Base-by-base conservation (phyloP, 2,888 invertebrate genomes). In the Eupithecia abbreviata region DNA sequence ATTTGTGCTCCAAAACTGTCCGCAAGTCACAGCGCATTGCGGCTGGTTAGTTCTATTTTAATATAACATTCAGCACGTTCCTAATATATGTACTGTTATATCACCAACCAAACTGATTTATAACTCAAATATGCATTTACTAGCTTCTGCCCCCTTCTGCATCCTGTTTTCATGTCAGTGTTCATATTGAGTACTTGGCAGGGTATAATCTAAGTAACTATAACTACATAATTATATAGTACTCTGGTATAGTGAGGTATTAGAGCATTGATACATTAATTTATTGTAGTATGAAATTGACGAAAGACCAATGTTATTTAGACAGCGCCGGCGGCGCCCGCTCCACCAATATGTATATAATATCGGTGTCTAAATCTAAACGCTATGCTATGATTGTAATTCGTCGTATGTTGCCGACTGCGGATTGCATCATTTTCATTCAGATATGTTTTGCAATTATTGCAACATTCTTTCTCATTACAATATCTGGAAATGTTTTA, bases 21-120 rank as follows among this genome's bases (percentile, higher is more conserved):
- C 83, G 72, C 82, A 86, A 85, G 82, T 72, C 74, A 71, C 75
- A 75, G 82, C 75, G 79, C 78, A 80, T 88, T 88, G 86, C 83
- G 87, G 82, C 77, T 85, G 85, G 88, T 87, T 86, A 87, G 87
- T 84, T 84, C 84, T 87, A 86, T 87, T 85, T 84, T 80, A 82
- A 81, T 78, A 78, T 78, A 62, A 73, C 81, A 72, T 84, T 71
- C 73, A 73, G 67, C 77, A 81, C 82, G 80, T 79, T 69, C 75
- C 75, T 78, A 79, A 68, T 58, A 65, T 68, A n/a, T n/a, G n/a
- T n/a, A 71, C 77, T 58, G 30, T 43, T 43, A 55, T 49, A 69
- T 18, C 72, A 49, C 42, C 47, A 66, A 49, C 71, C 43, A 58
- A 58, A 49, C 66, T 45, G 66, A 72, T 51, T 72, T 15, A 66